Percentiles rank a stretch among this genome's conserved stretches.
Evolutionary conservation across 1,140 invertebrate species (phyloP).

Genomic region (Drosophila sucinea): DNA sequence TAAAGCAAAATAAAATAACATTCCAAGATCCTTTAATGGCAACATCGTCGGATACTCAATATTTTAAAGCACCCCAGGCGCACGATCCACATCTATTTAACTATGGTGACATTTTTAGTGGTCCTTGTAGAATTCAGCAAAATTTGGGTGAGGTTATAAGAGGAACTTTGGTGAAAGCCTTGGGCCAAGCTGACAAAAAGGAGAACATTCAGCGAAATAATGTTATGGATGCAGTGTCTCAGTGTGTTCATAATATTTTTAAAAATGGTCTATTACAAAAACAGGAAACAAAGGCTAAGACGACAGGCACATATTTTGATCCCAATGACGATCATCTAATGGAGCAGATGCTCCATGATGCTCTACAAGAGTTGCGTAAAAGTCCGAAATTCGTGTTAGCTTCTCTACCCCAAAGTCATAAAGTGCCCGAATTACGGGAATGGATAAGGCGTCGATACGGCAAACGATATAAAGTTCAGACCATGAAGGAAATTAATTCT

Average conservation of each 20-base stretch:
- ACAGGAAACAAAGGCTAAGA: not conserved
- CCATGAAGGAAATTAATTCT: not conserved
- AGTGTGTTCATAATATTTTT: conserved; percentile 27
- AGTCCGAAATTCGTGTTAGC: conserved; percentile 23
- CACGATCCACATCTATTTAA: conserved; percentile 19
- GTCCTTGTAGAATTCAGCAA: not conserved
- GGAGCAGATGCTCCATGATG: conserved; percentile 35
- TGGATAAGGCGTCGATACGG: conserved; percentile 25
- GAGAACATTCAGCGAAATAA: not conserved
- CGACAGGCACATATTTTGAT: conserved; percentile 1
- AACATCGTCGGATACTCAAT: not conserved
- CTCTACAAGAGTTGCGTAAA: not conserved
- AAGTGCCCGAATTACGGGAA: conserved; percentile 23
- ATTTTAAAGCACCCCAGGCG: not conserved
- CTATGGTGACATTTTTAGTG: conserved; percentile 8
- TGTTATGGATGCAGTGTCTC: conserved; percentile 11
- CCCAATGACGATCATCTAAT: conserved; percentile 22
- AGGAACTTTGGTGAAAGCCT: not conserved
- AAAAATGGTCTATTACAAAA: conserved; percentile 6
- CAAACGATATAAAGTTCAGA: conserved; percentile 14
- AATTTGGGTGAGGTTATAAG: not conserved
- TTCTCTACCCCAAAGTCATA: conserved; percentile 14
- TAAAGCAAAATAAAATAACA: not conserved
- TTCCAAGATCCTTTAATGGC: not conserved
- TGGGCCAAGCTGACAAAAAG: not conserved